These are phyloP conservation scores for Phataginus tricuspis DNA, from an alignment of 2,797 vertebrate species.

Conservation along the genomic window DNA sequence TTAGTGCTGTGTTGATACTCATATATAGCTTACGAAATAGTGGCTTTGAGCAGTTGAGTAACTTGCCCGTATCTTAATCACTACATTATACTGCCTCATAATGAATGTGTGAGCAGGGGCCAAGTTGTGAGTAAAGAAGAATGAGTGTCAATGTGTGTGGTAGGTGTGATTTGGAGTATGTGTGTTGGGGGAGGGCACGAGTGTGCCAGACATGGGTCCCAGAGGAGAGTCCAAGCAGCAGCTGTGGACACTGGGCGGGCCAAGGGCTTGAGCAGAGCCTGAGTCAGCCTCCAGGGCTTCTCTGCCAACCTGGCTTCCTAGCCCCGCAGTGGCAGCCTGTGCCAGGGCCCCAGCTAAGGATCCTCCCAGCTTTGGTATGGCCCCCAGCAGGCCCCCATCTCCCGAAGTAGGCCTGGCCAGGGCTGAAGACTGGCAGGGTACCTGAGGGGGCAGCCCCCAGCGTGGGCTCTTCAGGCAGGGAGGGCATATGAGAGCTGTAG, in stretches of 20 bases:
- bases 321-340: slow-evolving; percentile 14
- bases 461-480: not conserved
- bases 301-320: slow-evolving; percentile 63
- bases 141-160: not conserved
- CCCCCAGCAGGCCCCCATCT: slow-evolving; percentile 47
- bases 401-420: slow-evolving; percentile 4
- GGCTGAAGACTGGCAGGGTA: not conserved
- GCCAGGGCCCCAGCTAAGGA: slow-evolving; percentile 66
- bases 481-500: not conserved
- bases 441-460: not conserved
- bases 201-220: slow-evolving; percentile 12
- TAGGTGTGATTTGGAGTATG: not conserved
- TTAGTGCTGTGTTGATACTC: not conserved
- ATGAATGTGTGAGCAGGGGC: not conserved
- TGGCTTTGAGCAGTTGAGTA: slow-evolving; percentile 13
- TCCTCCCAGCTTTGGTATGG: slow-evolving; percentile 52
- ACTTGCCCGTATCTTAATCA: slow-evolving; percentile 27
- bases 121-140: slow-evolving; percentile 19
- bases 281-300: slow-evolving; percentile 60
- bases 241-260: slow-evolving; percentile 55
- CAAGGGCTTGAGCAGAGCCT: slow-evolving; percentile 28
- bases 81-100: not conserved
- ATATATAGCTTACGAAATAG: not conserved
- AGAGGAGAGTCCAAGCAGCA: slow-evolving; percentile 52
- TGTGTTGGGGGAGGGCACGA: not conserved